These are phyloP conservation scores for Drosophila kanekoi DNA, from an alignment of 2,888 invertebrate genomes.

Conservation along the genomic window DNA sequence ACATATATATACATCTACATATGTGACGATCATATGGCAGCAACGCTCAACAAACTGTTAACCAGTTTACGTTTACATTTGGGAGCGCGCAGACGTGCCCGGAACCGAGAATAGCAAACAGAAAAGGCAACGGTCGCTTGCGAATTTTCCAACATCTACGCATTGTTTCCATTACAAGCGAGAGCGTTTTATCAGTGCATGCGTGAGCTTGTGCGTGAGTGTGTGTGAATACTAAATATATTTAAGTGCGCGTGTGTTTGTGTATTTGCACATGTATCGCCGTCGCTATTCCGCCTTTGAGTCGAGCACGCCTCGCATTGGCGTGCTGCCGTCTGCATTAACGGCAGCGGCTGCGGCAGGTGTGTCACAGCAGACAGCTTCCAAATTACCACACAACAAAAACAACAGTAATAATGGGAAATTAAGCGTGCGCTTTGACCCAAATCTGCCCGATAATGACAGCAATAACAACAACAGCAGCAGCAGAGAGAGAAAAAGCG, in stretches of 20 bases:
- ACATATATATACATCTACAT: slow-evolving; percentile 24
- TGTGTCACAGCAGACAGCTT: slow-evolving; percentile 46
- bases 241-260: slow-evolving; percentile 24
- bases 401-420: slow-evolving; percentile 41
- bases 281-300: slow-evolving; percentile 84
- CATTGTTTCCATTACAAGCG: slow-evolving; percentile 37
- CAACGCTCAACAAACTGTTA: slow-evolving; percentile 65
- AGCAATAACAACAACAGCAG: slow-evolving; percentile 46
- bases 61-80: slow-evolving; percentile 76
- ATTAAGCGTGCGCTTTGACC: slow-evolving; percentile 72
- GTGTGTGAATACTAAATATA: slow-evolving; percentile 13
- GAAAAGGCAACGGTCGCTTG: slow-evolving; percentile 38
- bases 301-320: slow-evolving; percentile 78
- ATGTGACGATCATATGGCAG: slow-evolving; percentile 62
- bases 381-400: slow-evolving; percentile 41
- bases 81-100: slow-evolving; percentile 71
- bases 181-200: slow-evolving; percentile 50
- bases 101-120: slow-evolving; percentile 44
- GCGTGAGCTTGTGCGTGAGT: slow-evolving; percentile 26
- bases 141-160: slow-evolving; percentile 51
- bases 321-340: slow-evolving; percentile 71
- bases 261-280: slow-evolving; percentile 78
- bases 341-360: slow-evolving; percentile 22
- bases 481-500: slow-evolving; percentile 23
- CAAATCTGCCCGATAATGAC: slow-evolving; percentile 70